phyloP scores from a whole-genome alignment of 2,113 vertebrate species.

The Notarius quadriscutis region DNA sequence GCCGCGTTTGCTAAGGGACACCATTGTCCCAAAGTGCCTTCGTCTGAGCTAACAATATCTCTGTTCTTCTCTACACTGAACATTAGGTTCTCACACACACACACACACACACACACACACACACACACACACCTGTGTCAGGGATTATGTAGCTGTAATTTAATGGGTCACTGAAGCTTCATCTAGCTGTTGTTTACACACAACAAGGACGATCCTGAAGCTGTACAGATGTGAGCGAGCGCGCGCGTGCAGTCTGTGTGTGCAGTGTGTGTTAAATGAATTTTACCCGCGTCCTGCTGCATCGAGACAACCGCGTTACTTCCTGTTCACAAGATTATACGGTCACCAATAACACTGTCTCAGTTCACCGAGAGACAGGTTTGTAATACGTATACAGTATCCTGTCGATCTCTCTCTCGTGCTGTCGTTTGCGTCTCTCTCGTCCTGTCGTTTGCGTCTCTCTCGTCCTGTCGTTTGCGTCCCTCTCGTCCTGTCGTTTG shows the following conservation, averaged over 20 bases:
- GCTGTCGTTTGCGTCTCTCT: not conserved
- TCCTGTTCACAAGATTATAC: not conserved
- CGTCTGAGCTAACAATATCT: constrained; percentile 38
- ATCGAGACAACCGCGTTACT: not conserved
- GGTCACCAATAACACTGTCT: not conserved
- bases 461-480: not conserved
- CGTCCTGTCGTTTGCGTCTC: not conserved
- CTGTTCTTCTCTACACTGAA: constrained; percentile 53
- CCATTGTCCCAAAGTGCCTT: constrained; percentile 17
- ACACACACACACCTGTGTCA: constrained; percentile 7
- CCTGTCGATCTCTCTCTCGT: not conserved
- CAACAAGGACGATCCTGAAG: constrained; percentile 19
- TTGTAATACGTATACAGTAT: not conserved
- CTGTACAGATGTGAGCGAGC: not conserved
- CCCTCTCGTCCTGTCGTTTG: not conserved
- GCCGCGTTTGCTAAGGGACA: constrained; percentile 4
- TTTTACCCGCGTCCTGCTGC: not conserved
- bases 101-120: not conserved
- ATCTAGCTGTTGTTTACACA: constrained; percentile 46
- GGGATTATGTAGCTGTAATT: constrained; percentile 19
- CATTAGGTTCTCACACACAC: constrained; percentile 54
- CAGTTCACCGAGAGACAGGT: not conserved
- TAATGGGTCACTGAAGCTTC: constrained; percentile 6
- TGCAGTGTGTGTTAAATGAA: not conserved
- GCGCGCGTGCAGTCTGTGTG: not conserved